phyloP scores from a whole-genome alignment of 1,140 invertebrate species.

The Lycorma delicatula region DNA sequence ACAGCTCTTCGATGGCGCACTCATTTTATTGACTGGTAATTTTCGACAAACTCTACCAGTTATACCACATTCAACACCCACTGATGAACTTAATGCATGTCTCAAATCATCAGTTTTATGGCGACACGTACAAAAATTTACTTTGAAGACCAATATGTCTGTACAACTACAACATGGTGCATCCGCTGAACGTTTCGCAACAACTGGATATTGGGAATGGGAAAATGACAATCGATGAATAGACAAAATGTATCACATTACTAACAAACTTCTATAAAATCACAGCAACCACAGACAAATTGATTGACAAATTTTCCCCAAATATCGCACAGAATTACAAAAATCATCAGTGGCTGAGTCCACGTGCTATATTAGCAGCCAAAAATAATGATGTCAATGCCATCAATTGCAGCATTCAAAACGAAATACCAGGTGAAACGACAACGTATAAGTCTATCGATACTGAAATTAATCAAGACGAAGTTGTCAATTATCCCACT shows the following conservation, averaged over 20 bases:
- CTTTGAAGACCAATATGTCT: constrained; percentile 38
- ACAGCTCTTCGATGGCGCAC: constrained; percentile 27
- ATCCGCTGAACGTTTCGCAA: constrained; percentile 34
- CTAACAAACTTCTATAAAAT: constrained; percentile 25
- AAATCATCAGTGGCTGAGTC: constrained; percentile 36
- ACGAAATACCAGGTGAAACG: constrained; percentile 19
- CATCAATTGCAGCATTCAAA: constrained; percentile 30
- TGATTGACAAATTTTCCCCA: constrained; percentile 36
- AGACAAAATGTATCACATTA: constrained; percentile 17
- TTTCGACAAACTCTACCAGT: constrained; percentile 44
- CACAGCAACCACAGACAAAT: constrained; percentile 29
- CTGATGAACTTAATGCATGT: constrained; percentile 39
- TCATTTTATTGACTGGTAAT: constrained; percentile 40
- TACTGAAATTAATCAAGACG: constrained; percentile 32
- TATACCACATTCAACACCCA: constrained; percentile 35
- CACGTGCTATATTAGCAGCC: constrained; percentile 35
- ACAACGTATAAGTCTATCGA: constrained; percentile 36
- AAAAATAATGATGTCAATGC: constrained; percentile 37
- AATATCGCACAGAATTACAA: constrained; percentile 35
- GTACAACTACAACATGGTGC: constrained; percentile 35
- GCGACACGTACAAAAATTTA: constrained; percentile 30
- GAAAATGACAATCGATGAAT: constrained; percentile 27
- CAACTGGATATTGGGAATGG: constrained; percentile 37
- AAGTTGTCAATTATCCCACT: constrained; percentile 37
- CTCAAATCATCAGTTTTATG: constrained; percentile 33